These are phyloP conservation scores for Danio albolineatus DNA, from an alignment of 2,797 vertebrate species.

Conservation along the genomic window DNA sequence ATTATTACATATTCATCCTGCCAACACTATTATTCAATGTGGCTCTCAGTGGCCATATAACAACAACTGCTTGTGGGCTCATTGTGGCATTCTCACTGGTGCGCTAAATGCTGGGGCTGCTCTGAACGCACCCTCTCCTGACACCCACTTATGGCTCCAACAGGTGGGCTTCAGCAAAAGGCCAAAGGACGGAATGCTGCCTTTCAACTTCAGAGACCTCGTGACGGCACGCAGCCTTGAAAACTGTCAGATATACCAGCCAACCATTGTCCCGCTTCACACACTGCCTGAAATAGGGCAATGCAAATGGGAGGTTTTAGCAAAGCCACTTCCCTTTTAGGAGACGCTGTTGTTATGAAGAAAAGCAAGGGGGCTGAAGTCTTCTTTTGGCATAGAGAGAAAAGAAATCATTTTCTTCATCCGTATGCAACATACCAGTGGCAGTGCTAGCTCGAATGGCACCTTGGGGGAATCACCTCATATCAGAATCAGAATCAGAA, in stretches of 20 bases:
- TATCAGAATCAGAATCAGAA: too few relatives aligned
- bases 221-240: slow-evolving; percentile 38
- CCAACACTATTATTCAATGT: slow-evolving; percentile 61
- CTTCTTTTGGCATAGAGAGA: slow-evolving; percentile 27
- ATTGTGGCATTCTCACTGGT: slow-evolving; percentile 51
- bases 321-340: slow-evolving; percentile 44
- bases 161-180: slow-evolving; percentile 60
- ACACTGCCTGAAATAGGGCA: slow-evolving; percentile 49
- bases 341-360: slow-evolving; percentile 13
- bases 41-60: slow-evolving; percentile 59
- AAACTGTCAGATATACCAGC: slow-evolving; percentile 46
- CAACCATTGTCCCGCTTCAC: slow-evolving; percentile 14
- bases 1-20: slow-evolving; percentile 68
- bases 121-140: slow-evolving; percentile 9
- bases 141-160: slow-evolving; percentile 50
- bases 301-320: slow-evolving; percentile 51
- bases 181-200: slow-evolving; percentile 39
- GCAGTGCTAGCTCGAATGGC: too few relatives aligned
- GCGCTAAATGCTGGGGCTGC: slow-evolving; percentile 34
- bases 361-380: slow-evolving; percentile 28
- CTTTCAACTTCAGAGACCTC: slow-evolving; percentile 31
- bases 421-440: too few relatives aligned
- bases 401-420: too few relatives aligned
- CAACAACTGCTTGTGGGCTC: slow-evolving; percentile 58
- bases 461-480: too few relatives aligned